Percentiles rank a stretch among this genome's conserved stretches.
phyloP scores from a whole-genome alignment of 92 coral and sea anemone genomes.

The Ricordea florida region DNA sequence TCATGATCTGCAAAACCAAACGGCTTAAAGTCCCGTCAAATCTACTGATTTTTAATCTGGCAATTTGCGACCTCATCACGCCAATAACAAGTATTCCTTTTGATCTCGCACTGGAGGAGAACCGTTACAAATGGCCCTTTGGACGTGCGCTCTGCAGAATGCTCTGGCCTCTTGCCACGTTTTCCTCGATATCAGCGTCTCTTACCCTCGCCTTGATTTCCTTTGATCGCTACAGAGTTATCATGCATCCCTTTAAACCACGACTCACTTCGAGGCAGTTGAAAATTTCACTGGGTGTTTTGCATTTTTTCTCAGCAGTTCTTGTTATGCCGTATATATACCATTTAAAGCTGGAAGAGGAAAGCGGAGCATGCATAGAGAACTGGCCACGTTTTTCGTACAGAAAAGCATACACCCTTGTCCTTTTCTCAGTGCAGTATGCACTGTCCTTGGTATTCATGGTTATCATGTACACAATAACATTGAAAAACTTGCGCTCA shows the following conservation, averaged over 20 bases:
- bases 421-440: slow-evolving; percentile 77
- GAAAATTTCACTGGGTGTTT: slow-evolving; percentile 26
- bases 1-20: slow-evolving; percentile 67
- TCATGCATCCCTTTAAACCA: slow-evolving; percentile 88
- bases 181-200: slow-evolving; percentile 83
- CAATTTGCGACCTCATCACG: slow-evolving; percentile 88
- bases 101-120: slow-evolving; percentile 85
- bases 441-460: slow-evolving; percentile 76
- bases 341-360: slow-evolving; percentile 42
- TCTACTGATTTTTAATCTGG: slow-evolving; percentile 78
- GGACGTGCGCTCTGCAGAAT: slow-evolving; percentile 80
- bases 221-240: slow-evolving; percentile 84
- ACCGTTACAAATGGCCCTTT: slow-evolving; percentile 71
- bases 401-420: slow-evolving; percentile 72
- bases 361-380: slow-evolving; percentile 60
- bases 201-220: slow-evolving; percentile 85
- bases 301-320: slow-evolving; percentile 51
- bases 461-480: slow-evolving; percentile 76
- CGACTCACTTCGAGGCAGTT: slow-evolving; percentile 73
- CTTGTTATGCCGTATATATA: slow-evolving; percentile 74
- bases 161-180: slow-evolving; percentile 83
- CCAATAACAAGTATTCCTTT: slow-evolving; percentile 90
- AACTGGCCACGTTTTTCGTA: slow-evolving; percentile 79
- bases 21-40: slow-evolving; percentile 82
- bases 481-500: slow-evolving; percentile 57